Evolutionary conservation across 2,113 vertebrate genomes (phyloP), one percentile per base, ranked within the genome.

Genomic region (Nesogale talazaci): DNA sequence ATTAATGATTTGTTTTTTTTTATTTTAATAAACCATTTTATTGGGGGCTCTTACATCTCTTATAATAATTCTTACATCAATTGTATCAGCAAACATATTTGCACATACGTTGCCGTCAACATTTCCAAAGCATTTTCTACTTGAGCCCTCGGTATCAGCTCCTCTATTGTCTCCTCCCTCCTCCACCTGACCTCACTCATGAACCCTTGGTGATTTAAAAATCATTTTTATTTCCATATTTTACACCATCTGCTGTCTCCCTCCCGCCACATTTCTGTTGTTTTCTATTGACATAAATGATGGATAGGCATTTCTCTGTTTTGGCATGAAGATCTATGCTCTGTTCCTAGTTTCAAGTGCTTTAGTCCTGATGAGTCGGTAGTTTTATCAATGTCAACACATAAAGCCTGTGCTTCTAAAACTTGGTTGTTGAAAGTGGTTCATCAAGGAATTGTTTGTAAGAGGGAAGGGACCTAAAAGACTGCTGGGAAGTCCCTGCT

Each of bases 381-480:
- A 87, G 72, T 3, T 88, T 77, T 84, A 31, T 11, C 23, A 20
- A 36, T 72, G 34, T 57, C 63, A 67, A 59, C 16, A 29, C 40
- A 6, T 1, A 88, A 23, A 79, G 10, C n/a, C 16, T 19, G 25
- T 67, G 56, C n/a, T 91, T 78, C 74, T 23, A 10, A 89, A 81
- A 75, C 22, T 75, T 34, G 29, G 36, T 36, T 15, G 34, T 42
- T 84, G 40, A 74, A 77, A 74, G 34, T n/a, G 8, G 46, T 40
- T 65, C 78, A 79, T 34, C 2, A 56, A 79, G 17, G 23, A 42
- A 23, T 15, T 23, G 9, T 65, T 23, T 7, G 12, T 56, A 20
- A 20, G 1, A 0, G 17, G 0, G 8, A 57, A 29, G 22, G 22
- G 22, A 56, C 0, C 2, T 9, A 70, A n/a, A 12, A 7, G 34